Evolutionary conservation across 2,797 vertebrate species (phyloP), one percentile per base, ranked within the genome.

Genomic region (Dendrocincla fuliginosa): DNA sequence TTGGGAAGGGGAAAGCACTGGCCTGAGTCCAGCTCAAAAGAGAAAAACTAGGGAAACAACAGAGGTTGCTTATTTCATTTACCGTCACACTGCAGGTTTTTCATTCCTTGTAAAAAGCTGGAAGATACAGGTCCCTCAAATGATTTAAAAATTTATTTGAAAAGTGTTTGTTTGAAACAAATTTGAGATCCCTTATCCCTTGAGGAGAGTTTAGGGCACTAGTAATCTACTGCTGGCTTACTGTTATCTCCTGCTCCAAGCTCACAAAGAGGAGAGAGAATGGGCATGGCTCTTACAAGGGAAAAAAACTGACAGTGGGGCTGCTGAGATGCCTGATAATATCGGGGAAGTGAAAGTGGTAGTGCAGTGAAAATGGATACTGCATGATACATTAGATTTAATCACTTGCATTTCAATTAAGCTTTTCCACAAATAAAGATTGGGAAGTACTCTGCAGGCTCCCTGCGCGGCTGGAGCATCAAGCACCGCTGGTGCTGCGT

Each of bases 341-440:
- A 95, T 95, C 94, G 9, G 93, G 93, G 95, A 96, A 96, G 89
- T 94, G 91, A 96, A 97, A 97, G 89, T 90, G 94, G 95, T 92
- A 96, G 75, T 76, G 94, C 94, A 93, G 92, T 96, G 94, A 95
- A 96, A 97, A 94, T 95, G 93, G 95, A 97, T 96, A 95, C 90
- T 69, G 87, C 78, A 44, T 89, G 86, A 96, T 97, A 96, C 93
- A 95, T 90, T 96, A 96, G 91, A 97, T 95, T 96, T 96, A 97
- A 96, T 95, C 96, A 96, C 95, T 97, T 96, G 92, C 95, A 96
- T 95, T 97, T 97, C 96, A 97, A 96, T 97, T 95, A 97, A 94
- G 93, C 92, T 94, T 97, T 95, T 96, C 90, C 92, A 93, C 94
- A 95, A 93, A 93, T 94, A 93, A 96, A 90, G 90, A 60, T 47